Conservation (phyloP, 2,113 vertebrate genomes). For the Asarcornis scutulata region DNA sequence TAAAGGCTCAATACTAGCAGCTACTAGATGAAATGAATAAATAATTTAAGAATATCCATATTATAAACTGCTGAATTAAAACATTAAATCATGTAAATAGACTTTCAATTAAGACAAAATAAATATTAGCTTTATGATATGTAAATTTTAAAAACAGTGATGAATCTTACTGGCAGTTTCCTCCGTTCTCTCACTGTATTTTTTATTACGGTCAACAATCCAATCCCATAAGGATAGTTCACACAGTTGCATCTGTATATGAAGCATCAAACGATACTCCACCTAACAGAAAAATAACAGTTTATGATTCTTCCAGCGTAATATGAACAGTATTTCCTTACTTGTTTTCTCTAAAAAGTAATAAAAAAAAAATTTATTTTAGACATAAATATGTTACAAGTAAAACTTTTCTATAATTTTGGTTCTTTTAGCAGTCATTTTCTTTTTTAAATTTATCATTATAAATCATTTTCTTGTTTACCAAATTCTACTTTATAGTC, state of each 20-base stretch:
- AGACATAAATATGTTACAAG: background rate
- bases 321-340: background rate
- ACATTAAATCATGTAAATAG: background rate
- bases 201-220: conserved; percentile 86
- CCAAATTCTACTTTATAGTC: background rate
- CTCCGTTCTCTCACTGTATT: conserved; percentile 36
- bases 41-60: background rate
- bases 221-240: conserved; percentile 93
- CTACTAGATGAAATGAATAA: background rate
- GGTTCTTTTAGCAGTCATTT: background rate
- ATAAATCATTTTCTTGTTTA: background rate
- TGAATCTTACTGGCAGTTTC: conserved; percentile 72
- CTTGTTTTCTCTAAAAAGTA: background rate
- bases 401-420: background rate
- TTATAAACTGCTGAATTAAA: background rate
- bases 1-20: background rate
- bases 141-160: background rate
- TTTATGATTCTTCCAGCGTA: background rate
- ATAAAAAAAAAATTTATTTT: background rate
- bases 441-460: background rate
- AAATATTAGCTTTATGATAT: background rate
- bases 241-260: conserved; percentile 98
- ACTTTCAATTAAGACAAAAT: background rate
- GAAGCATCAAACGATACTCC: conserved; percentile 91
- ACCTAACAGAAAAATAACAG: conserved; percentile 72